Evolutionary conservation across 2,888 invertebrate genomes (phyloP), one percentile per base, ranked within the genome.

Genomic region (Apomyelois bistriatella): DNA sequence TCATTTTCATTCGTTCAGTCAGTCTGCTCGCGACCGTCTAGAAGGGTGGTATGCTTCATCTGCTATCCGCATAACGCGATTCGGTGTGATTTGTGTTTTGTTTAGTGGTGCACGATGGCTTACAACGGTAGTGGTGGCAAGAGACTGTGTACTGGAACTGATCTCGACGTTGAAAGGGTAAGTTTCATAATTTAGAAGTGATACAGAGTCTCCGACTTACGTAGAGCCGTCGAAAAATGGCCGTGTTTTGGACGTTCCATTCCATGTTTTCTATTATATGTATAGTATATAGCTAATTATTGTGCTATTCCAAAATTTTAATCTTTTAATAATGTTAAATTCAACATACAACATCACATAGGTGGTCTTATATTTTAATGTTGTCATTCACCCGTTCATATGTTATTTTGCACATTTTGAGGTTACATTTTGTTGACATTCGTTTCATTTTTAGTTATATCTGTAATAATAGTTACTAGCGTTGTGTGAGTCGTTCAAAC

Each of bases 81-180:
- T 76, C 80, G 85, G 83, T 85, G 89, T 90, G 88, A 85, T 88
- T 86, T 80, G 87, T 90, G 86, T 87, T 86, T 85, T 86, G 85
- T 88, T 90, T 91, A 91, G 91, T 92, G 91, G 90, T 92, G 84
- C 91, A 93, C 88, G 84, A 93, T 93, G 93, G 93, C 93, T 92
- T 93, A 93, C 91, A 93, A 93, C 91, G 93, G 93, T 78, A 93
- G 93, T 91, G 92, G 92, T 82, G 87, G 85, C 76, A 90, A 91
- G 79, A 88, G 90, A 86, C 85, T 90, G 74, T 90, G 90, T 72
- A 84, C 89, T 62, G 89, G 88, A 58, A 85, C 86, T 58, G 90
- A 91, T 61, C 74, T 90, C 62, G 90, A 90, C 68, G 87, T 90
- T 48, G 90, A 91, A 82, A 87, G 90, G 88, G 90, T 91, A 62